Conservation (phyloP, 2,888 invertebrate genomes). For the Trissoscelio sp. region DNA sequence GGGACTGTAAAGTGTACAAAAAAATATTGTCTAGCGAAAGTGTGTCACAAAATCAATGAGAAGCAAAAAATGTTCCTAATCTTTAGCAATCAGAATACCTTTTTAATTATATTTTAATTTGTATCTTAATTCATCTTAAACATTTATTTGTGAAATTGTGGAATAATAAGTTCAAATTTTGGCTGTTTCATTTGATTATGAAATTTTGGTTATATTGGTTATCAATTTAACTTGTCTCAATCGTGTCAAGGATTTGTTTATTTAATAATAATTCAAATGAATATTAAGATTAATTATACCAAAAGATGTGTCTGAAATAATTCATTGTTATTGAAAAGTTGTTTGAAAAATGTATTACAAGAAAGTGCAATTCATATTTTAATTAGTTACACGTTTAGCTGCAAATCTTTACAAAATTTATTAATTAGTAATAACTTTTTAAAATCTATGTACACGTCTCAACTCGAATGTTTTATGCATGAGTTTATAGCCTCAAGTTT, state of each 20-base stretch:
- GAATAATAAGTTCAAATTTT: too few relatives aligned
- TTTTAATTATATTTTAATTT: neutral
- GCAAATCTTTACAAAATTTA: too few relatives aligned
- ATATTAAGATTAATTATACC: too few relatives aligned
- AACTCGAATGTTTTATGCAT: neutral
- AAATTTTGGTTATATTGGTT: neutral
- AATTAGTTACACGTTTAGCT: too few relatives aligned
- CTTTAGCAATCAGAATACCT: neutral
- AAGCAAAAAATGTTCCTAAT: constrained; percentile 36
- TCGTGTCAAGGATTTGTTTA: constrained; percentile 9
- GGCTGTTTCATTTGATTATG: too few relatives aligned
- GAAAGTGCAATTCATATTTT: too few relatives aligned
- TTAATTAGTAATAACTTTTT: neutral
- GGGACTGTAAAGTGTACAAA: constrained; percentile 20
- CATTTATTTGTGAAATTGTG: too few relatives aligned
- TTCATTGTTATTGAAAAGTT: too few relatives aligned
- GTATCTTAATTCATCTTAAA: too few relatives aligned
- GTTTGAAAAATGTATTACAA: too few relatives aligned
- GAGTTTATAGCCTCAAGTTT: neutral
- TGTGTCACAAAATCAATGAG: constrained; percentile 55
- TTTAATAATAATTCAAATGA: neutral
- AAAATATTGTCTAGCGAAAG: constrained; percentile 53
- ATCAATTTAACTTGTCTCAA: neutral
- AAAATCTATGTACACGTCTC: neutral
- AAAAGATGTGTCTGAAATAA: too few relatives aligned